These are phyloP conservation scores for Prorops nasuta DNA, from an alignment of 1,140 invertebrate species.

Conservation along the genomic window DNA sequence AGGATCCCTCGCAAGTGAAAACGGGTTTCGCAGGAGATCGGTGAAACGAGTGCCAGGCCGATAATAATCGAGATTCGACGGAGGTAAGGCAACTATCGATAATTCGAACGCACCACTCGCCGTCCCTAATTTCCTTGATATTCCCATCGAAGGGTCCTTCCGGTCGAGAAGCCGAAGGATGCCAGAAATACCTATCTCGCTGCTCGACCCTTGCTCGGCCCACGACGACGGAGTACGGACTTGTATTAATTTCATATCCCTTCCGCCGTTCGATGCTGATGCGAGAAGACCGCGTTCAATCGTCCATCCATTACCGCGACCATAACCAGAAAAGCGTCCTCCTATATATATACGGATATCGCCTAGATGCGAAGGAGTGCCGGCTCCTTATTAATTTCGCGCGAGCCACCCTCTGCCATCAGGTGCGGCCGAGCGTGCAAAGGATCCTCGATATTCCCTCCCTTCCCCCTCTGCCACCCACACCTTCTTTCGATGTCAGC, in stretches of 20 bases:
- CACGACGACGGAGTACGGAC: conserved; percentile 31
- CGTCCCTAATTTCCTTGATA: conserved; percentile 54
- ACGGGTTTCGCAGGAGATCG: too few relatives aligned
- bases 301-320: conserved; percentile 46
- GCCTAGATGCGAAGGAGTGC: conserved; percentile 40
- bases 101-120: conserved; percentile 35
- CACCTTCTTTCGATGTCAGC: too few relatives aligned
- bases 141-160: conserved; percentile 50
- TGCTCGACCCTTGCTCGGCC: too few relatives aligned
- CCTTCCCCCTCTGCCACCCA: too few relatives aligned
- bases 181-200: conserved; percentile 50
- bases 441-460: too few relatives aligned
- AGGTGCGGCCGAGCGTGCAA: too few relatives aligned
- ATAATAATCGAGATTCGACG: not conserved
- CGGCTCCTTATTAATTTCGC: conserved; percentile 37
- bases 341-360: conserved; percentile 36
- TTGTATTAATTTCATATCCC: conserved; percentile 53
- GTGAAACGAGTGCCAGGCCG: not conserved
- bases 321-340: conserved; percentile 26
- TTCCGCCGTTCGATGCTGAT: conserved; percentile 28
- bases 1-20: too few relatives aligned
- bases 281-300: conserved; percentile 34
- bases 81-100: conserved; percentile 21
- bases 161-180: conserved; percentile 49
- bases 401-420: too few relatives aligned